Evolutionary conservation across 2,797 vertebrate genomes (phyloP).

Genomic region (Oceanodroma leucorhoa): DNA sequence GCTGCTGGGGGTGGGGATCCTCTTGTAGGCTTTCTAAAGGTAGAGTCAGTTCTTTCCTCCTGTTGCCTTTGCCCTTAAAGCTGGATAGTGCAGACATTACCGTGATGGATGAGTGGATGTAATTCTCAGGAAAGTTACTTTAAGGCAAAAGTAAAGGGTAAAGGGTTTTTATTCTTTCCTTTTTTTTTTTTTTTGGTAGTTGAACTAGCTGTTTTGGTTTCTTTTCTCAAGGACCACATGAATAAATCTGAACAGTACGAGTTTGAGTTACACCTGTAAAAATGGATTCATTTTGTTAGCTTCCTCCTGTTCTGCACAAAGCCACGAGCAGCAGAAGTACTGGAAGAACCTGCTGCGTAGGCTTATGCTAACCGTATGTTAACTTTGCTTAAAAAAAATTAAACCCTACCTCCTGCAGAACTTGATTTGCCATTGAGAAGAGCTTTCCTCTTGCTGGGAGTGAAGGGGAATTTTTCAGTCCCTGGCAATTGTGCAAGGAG

Average conservation of each 20-base stretch:
- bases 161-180: neutral
- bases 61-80: neutral
- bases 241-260: constrained; percentile 47
- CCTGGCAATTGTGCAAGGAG: constrained; percentile 26
- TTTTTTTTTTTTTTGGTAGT: neutral
- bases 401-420: constrained; percentile 61
- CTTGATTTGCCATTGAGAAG: constrained; percentile 60
- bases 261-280: constrained; percentile 55
- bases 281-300: constrained; percentile 43
- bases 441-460: constrained; percentile 53
- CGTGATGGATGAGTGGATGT: neutral
- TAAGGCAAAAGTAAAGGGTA: neutral
- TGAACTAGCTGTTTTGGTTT: constrained; percentile 20
- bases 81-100: neutral
- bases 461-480: constrained; percentile 52
- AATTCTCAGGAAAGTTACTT: neutral
- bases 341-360: constrained; percentile 65
- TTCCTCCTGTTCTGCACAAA: constrained; percentile 63
- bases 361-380: constrained; percentile 69
- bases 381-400: constrained; percentile 66
- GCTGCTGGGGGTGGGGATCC: neutral
- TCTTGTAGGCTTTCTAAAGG: neutral
- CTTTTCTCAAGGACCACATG: constrained; percentile 21
- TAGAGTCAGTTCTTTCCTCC: neutral
- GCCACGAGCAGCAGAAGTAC: constrained; percentile 23